A percentile compares a stretch with the other conserved stretches of the same genome.
These are phyloP conservation scores for Cryptocephalus primarius DNA, from an alignment of 2,888 invertebrate species.

Conservation along the genomic window DNA sequence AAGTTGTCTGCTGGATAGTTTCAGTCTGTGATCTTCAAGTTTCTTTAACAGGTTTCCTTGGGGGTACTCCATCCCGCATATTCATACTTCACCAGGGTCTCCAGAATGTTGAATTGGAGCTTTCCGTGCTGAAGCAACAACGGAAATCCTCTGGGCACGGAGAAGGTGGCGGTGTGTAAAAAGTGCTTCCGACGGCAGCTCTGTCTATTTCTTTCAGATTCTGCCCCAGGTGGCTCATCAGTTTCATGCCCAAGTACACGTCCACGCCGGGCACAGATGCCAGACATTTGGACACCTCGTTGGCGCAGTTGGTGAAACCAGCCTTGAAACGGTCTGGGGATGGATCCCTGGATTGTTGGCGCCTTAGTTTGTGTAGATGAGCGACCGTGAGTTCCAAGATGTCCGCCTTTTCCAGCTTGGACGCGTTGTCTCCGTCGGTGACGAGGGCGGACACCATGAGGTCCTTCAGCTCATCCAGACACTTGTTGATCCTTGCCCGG, in stretches of 20 bases:
- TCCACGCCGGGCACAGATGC: conserved; percentile 78
- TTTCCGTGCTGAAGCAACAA: too few relatives aligned
- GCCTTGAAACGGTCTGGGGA: conserved; percentile 72
- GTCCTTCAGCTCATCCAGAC: conserved; percentile 81
- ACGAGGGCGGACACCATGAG: conserved; percentile 77
- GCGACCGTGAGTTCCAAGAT: conserved; percentile 77
- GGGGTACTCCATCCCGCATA: too few relatives aligned
- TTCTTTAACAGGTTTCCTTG: too few relatives aligned
- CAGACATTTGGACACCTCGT: conserved; percentile 75
- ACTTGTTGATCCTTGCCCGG: conserved; percentile 80
- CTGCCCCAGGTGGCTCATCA: conserved; percentile 82
- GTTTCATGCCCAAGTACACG: conserved; percentile 70
- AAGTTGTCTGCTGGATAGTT: too few relatives aligned
- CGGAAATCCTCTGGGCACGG: neutral
- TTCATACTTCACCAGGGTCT: too few relatives aligned
- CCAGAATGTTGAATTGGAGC: too few relatives aligned
- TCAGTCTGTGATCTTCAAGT: too few relatives aligned
- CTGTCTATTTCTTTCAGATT: conserved; percentile 66
- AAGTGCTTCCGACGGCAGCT: conserved; percentile 24
- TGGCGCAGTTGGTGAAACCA: conserved; percentile 79
- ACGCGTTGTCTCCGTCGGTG: conserved; percentile 79
- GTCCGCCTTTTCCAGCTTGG: conserved; percentile 80
- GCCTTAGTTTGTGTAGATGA: conserved; percentile 72
- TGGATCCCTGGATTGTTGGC: conserved; percentile 61
- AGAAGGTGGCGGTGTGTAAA: neutral